Evolutionary conservation across 2,797 vertebrate species (phyloP).

Genomic region (Champsocephalus esox): DNA sequence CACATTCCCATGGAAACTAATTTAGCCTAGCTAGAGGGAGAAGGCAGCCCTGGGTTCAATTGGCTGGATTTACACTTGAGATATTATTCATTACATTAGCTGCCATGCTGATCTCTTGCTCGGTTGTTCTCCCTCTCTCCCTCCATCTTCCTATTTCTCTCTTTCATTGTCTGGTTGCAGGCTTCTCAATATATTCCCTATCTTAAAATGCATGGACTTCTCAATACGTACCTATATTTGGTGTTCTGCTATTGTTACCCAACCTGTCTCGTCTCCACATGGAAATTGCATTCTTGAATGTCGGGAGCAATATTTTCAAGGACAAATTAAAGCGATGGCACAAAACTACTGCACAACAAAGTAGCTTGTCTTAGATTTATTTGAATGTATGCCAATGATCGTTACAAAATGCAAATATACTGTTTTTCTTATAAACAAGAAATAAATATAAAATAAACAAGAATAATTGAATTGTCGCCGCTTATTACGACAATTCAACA

Average conservation of each 20-base stretch:
- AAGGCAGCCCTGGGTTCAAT: slow-evolving; percentile 83
- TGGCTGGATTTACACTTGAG: slow-evolving; percentile 86
- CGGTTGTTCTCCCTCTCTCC: slow-evolving; percentile 64
- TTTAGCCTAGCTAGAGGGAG: slow-evolving; percentile 82
- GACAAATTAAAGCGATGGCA: slow-evolving; percentile 69
- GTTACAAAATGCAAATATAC: slow-evolving; percentile 65
- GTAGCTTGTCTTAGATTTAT: slow-evolving; percentile 65
- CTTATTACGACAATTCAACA: slow-evolving; percentile 81
- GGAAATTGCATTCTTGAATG: slow-evolving; percentile 80
- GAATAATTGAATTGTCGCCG: slow-evolving; percentile 79
- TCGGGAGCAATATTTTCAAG: slow-evolving; percentile 79
- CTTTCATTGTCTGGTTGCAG: slow-evolving; percentile 77
- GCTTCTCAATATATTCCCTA: slow-evolving; percentile 78
- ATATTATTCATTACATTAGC: slow-evolving; percentile 88
- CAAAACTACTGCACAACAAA: slow-evolving; percentile 64
- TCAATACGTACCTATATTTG: slow-evolving; percentile 72
- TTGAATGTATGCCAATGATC: slow-evolving; percentile 61
- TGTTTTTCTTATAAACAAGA: slow-evolving; percentile 29
- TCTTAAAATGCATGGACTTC: slow-evolving; percentile 85
- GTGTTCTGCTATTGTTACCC: slow-evolving; percentile 69
- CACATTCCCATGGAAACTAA: slow-evolving; percentile 86
- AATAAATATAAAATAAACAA: slow-evolving; percentile 56
- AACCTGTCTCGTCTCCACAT: slow-evolving; percentile 62
- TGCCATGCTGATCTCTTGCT: slow-evolving; percentile 82
- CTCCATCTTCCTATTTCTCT: slow-evolving; percentile 40